These are phyloP conservation scores for Fukomys damarensis DNA, from an alignment of 2,113 vertebrate genomes.

Conservation along the genomic window DNA sequence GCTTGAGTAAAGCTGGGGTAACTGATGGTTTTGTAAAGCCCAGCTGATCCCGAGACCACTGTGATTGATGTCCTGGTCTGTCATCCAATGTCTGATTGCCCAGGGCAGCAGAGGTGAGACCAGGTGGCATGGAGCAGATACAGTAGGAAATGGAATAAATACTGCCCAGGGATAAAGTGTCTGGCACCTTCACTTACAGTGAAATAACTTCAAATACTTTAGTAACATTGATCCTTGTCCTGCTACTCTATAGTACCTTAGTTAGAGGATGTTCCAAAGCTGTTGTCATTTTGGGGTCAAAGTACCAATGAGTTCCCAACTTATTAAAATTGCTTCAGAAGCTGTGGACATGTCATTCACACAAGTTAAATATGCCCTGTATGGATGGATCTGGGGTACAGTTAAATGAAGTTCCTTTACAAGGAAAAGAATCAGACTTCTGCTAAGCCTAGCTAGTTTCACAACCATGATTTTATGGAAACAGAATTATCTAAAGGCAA, in stretches of 20 bases:
- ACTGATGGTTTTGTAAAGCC: slow-evolving; percentile 82
- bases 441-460: neutral
- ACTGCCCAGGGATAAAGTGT: neutral
- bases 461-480: neutral
- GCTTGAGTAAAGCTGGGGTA: slow-evolving; percentile 76
- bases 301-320: neutral
- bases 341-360: neutral
- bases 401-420: neutral
- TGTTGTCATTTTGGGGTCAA: neutral
- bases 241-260: neutral
- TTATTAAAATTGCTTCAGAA: neutral
- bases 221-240: neutral
- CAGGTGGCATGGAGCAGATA: neutral
- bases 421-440: neutral
- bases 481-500: neutral
- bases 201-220: neutral
- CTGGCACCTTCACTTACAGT: slow-evolving; percentile 32
- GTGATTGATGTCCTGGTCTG: slow-evolving; percentile 68
- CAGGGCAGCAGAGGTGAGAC: neutral
- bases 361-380: neutral
- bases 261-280: slow-evolving; percentile 43
- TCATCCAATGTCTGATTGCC: slow-evolving; percentile 71
- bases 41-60: slow-evolving; percentile 79
- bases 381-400: neutral
- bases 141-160: slow-evolving; percentile 1